Conservation (phyloP, 2,888 invertebrate species). For the Drosophila kambysellisi region DNA sequence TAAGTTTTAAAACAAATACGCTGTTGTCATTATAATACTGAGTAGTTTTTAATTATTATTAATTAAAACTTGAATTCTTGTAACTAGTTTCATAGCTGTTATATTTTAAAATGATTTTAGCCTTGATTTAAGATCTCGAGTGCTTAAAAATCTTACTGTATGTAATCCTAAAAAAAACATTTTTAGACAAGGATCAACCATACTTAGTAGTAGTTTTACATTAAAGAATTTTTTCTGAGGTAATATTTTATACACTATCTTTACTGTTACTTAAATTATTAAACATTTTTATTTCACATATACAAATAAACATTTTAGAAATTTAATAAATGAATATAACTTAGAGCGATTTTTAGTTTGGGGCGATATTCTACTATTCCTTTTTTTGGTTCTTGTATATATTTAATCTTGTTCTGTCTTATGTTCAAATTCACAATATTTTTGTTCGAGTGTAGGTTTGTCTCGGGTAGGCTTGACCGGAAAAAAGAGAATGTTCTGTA, state of each 20-base stretch:
- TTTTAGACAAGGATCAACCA: too few relatives aligned
- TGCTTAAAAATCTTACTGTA: background rate
- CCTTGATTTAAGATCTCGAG: background rate
- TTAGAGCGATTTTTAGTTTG: background rate
- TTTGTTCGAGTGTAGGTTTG: constrained; percentile 1
- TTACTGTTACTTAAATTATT: too few relatives aligned
- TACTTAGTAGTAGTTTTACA: too few relatives aligned
- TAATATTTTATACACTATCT: too few relatives aligned
- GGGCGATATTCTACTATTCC: background rate
- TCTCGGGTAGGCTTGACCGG: constrained; percentile 8
- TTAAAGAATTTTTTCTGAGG: too few relatives aligned
- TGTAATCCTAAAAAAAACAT: background rate
- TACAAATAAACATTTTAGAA: background rate
- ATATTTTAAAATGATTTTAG: background rate
- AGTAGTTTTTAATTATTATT: background rate
- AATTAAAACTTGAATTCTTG: background rate
- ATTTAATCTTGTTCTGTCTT: background rate
- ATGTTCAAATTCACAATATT: too few relatives aligned
- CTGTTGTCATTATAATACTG: background rate
- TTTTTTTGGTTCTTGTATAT: background rate
- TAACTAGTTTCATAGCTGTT: background rate
- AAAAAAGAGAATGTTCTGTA: constrained; percentile 11
- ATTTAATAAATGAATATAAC: background rate
- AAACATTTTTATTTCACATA: background rate
- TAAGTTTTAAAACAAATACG: background rate